These are phyloP conservation scores for Pteronotus mesoamericanus DNA, from an alignment of 2,797 vertebrate genomes.

Conservation along the genomic window DNA sequence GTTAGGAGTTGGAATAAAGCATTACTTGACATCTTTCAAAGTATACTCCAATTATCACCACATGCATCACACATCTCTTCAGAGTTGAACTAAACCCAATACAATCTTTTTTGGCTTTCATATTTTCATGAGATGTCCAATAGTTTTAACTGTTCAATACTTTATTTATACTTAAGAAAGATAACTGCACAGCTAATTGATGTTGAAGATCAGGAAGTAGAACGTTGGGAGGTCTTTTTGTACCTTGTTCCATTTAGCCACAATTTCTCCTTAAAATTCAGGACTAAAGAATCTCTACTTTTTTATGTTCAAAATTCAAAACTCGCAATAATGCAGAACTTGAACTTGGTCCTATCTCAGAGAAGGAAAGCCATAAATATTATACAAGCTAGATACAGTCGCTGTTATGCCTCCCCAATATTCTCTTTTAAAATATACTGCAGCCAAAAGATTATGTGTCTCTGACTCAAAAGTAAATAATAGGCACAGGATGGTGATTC, in stretches of 20 bases:
- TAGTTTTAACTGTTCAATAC: not conserved
- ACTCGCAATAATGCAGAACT: not conserved
- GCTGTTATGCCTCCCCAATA: not conserved
- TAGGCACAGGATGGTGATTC: conserved; percentile 6
- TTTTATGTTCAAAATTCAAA: conserved; percentile 38
- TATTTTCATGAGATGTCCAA: conserved; percentile 12
- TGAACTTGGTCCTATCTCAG: not conserved
- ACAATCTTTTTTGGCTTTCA: conserved; percentile 24
- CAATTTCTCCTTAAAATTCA: conserved; percentile 13
- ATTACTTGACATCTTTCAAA: conserved; percentile 33
- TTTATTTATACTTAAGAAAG: not conserved
- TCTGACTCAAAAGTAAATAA: conserved; percentile 39
- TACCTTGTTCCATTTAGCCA: not conserved
- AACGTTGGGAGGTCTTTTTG: not conserved
- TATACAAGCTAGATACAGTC: not conserved
- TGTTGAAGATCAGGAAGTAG: not conserved
- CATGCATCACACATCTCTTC: not conserved
- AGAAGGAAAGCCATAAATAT: conserved; percentile 5
- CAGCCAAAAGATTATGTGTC: not conserved
- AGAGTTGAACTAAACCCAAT: not conserved
- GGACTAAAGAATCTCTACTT: not conserved
- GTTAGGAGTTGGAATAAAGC: conserved; percentile 25
- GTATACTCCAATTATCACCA: not conserved
- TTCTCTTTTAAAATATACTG: conserved; percentile 4
- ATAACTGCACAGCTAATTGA: not conserved